Base-by-base conservation (phyloP, 2,113 vertebrate genomes). In the Neodontobutis hainanensis region DNA sequence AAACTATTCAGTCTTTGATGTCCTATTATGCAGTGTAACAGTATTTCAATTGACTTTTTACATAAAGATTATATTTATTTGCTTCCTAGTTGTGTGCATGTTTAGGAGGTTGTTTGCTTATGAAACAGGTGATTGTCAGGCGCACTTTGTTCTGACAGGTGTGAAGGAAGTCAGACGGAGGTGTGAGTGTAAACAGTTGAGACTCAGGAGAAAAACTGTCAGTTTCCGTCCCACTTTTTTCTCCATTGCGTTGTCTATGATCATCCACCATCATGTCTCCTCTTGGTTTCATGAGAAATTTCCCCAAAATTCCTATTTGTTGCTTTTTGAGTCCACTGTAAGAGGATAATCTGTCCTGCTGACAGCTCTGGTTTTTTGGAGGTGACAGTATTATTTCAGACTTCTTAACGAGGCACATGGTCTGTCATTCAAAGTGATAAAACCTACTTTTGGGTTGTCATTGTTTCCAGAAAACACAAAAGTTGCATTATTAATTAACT, bases 131-230 rank as follows among this genome's bases (percentile, higher is more conserved):
- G 60, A 80, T 84, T 71, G 77, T 69, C 67, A 72, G 35, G 45
- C 77, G 55, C 66, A 77, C 62, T 73, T 67, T 72, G 70, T 75
- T 86, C 64, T 68, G 73, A 84, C 73, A 75, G 64, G 80, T 74
- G 75, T 38, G 64, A 70, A 64, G 16, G 63, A 70, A 70, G 60
- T 27, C 47, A 68, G 34, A 68, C 8, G 46, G 59, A 70, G 61
- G 64, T 64, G 65, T 68, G 34, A 79, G 40, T 5, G 49, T 10
- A 51, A 51, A 61, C 52, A 61, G 53, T 9, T 5, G 16, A 60
- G 36, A 46, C 5, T 36, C 7, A 50, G 70, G 9, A 49, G 61
- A 59, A 32, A 61, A 65, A 66, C 65, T 43, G 55, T 4, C 53
- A 45, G 5, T 27, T 52, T 65, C 59, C 47, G 38, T 56, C n/a